These are phyloP conservation scores for Oreamnos americanus DNA, from an alignment of 2,113 vertebrate species.

Conservation along the genomic window DNA sequence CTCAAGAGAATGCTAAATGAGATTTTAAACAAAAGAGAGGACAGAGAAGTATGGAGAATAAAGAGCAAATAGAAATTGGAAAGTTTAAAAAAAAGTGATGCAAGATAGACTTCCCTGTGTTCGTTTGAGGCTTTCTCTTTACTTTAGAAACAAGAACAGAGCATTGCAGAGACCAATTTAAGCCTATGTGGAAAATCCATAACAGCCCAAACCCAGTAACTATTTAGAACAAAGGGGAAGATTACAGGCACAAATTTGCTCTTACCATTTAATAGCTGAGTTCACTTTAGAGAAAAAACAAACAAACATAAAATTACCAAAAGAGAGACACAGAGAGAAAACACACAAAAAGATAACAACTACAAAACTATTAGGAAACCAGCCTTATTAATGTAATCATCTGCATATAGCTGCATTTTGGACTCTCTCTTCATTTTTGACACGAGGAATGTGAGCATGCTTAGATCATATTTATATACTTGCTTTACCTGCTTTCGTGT, in stretches of 20 bases:
- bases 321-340: not conserved
- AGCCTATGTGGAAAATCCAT: not conserved
- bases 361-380: not conserved
- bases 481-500: not conserved
- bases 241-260: not conserved
- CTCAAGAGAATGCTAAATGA: slow-evolving; percentile 86
- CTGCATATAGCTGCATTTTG: not conserved
- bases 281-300: not conserved
- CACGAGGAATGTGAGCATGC: not conserved
- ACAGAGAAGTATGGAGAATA: slow-evolving; percentile 82
- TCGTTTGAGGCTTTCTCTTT: slow-evolving; percentile 72
- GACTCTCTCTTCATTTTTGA: not conserved
- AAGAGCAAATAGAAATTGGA: slow-evolving; percentile 83
- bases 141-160: slow-evolving; percentile 57
- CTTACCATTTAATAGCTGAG: slow-evolving; percentile 4
- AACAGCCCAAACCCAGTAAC: not conserved
- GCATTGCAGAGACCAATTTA: not conserved
- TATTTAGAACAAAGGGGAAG: not conserved
- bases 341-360: not conserved
- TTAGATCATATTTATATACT: not conserved
- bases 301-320: not conserved
- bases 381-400: not conserved
- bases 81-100: slow-evolving; percentile 79
- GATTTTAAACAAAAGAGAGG: slow-evolving; percentile 83
- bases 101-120: slow-evolving; percentile 77